Percentiles rank a stretch among this genome's conserved stretches.
These are phyloP conservation scores for Epinotia nisella DNA, from an alignment of 2,888 invertebrate genomes.

Conservation along the genomic window DNA sequence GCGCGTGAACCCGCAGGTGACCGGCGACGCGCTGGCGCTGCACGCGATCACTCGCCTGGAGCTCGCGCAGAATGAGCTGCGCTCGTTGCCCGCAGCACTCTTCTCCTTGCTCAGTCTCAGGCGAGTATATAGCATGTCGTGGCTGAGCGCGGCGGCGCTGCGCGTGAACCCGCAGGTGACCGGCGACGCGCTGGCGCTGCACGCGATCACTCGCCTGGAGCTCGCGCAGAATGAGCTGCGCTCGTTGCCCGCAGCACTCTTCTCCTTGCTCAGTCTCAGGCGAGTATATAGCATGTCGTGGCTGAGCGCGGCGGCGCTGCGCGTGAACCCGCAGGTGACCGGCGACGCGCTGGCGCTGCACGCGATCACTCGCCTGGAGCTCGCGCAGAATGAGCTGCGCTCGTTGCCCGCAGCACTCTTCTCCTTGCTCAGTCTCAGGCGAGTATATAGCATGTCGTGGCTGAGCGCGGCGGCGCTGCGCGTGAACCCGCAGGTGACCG, in stretches of 20 bases:
- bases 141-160: constrained; percentile 93
- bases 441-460: constrained; percentile 93
- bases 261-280: constrained; percentile 93
- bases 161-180: constrained; percentile 93
- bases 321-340: constrained; percentile 92
- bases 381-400: constrained; percentile 94
- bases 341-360: constrained; percentile 90
- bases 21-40: constrained; percentile 89
- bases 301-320: constrained; percentile 92
- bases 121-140: constrained; percentile 90
- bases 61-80: constrained; percentile 94
- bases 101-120: constrained; percentile 94
- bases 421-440: constrained; percentile 91
- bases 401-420: constrained; percentile 93
- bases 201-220: constrained; percentile 96
- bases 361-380: constrained; percentile 96
- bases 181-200: constrained; percentile 89
- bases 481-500: constrained; percentile 92
- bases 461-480: constrained; percentile 92
- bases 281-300: constrained; percentile 91
- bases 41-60: constrained; percentile 97
- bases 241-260: constrained; percentile 91
- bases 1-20: constrained; percentile 92
- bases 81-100: constrained; percentile 90
- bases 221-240: constrained; percentile 95